Evolutionary conservation across 23 tunicate species (phyloP).

Genomic region (Halocynthia aurantium): DNA sequence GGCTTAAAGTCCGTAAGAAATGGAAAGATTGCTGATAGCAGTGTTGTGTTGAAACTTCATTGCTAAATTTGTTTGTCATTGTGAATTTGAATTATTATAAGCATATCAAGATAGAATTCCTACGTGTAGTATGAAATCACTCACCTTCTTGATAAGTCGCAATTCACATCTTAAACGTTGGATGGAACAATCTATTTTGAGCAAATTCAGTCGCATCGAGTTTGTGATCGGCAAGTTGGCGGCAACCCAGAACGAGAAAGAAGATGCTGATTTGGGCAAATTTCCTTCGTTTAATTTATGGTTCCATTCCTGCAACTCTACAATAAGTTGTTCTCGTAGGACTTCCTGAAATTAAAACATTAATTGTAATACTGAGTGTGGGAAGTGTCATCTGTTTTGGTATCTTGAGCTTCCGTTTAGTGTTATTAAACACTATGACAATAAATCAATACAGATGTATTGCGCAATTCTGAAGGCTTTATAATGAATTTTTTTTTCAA

Average conservation of each 20-base stretch:
- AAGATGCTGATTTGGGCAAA: constrained; percentile 40
- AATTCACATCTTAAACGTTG: constrained; percentile 55
- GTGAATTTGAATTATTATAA: too few species aligned
- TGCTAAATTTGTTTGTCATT: too few species aligned
- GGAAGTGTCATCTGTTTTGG: too few species aligned
- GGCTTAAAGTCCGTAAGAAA: too few species aligned
- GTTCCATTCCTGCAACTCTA: constrained; percentile 70
- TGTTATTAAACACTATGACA: not conserved
- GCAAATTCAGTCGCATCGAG: constrained; percentile 25
- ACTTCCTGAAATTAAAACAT: constrained; percentile 30
- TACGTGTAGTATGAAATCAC: not conserved
- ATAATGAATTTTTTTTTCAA: too few species aligned
- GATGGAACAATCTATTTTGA: constrained; percentile 57
- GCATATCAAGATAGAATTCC: too few species aligned
- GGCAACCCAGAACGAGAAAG: constrained; percentile 77
- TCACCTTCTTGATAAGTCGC: constrained; percentile 42
- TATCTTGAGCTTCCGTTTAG: too few species aligned
- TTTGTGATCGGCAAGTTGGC: constrained; percentile 51
- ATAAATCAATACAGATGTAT: not conserved
- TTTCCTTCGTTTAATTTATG: constrained; percentile 31
- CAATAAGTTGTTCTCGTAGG: constrained; percentile 40
- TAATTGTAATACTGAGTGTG: too few species aligned
- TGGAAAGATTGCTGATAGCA: too few species aligned
- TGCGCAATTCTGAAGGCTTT: too few species aligned
- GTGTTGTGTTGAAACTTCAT: too few species aligned